Evolutionary conservation across 2,113 vertebrate genomes (phyloP).

Genomic region (Aspidoscelis tigris): DNA sequence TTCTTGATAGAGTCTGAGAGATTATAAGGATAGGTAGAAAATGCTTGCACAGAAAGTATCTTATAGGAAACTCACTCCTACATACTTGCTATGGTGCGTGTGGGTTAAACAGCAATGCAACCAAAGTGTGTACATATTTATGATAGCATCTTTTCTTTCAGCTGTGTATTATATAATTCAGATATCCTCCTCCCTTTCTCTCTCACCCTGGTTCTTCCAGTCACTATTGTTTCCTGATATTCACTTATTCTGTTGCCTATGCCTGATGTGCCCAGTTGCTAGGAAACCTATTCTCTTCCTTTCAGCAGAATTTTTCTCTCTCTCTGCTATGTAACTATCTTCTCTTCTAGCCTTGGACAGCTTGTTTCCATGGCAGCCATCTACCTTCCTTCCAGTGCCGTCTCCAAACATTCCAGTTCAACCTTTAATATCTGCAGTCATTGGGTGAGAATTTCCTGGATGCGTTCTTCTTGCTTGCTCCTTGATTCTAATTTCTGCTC

Average conservation of each 20-base stretch:
- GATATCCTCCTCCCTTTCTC: background rate
- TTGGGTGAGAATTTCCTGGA: background rate
- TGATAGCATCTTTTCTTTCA: background rate
- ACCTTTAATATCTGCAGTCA: background rate
- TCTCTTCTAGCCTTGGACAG: conserved; percentile 19
- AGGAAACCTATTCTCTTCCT: conserved; percentile 28
- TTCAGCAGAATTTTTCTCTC: background rate
- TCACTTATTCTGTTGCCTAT: conserved; percentile 17
- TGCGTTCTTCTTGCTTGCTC: background rate
- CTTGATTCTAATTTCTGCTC: background rate
- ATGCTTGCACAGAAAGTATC: background rate
- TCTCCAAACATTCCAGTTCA: background rate
- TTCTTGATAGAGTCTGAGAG: background rate
- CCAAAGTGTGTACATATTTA: background rate
- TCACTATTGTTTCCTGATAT: background rate
- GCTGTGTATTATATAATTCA: background rate
- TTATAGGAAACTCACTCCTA: background rate
- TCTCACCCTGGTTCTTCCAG: background rate
- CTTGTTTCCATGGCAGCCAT: conserved; percentile 38
- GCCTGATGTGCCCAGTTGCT: conserved; percentile 34
- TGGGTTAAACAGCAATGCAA: background rate
- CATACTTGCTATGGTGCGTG: background rate
- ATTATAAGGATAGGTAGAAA: background rate
- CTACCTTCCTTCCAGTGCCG: conserved; percentile 9
- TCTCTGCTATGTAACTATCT: conserved; percentile 1